Conservation (phyloP, 2,797 vertebrate species). For the Heliangelus exortis region DNA sequence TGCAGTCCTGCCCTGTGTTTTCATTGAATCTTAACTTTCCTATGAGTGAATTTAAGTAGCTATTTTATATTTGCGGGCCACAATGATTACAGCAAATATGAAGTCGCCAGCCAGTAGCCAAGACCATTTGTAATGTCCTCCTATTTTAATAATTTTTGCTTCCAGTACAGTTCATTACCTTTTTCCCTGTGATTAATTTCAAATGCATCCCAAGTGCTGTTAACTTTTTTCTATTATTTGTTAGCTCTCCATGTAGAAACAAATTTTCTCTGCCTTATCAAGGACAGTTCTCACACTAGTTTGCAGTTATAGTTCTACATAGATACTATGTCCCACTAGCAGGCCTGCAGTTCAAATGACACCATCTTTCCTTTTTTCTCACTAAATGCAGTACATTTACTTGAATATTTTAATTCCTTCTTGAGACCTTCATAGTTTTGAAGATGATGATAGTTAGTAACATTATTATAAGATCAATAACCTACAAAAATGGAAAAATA, state of each 20-base stretch:
- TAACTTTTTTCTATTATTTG: not conserved
- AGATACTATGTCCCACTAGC: not conserved
- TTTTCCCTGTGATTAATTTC: not conserved
- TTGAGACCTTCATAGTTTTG: not conserved
- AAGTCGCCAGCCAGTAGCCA: not conserved
- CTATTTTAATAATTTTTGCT: not conserved
- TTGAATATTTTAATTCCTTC: not conserved
- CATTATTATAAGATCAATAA: not conserved
- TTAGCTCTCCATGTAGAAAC: not conserved
- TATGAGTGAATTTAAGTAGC: not conserved
- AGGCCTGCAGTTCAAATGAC: not conserved
- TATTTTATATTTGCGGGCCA: not conserved
- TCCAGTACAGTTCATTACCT: not conserved
- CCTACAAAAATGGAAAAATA: not conserved
- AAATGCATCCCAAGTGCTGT: not conserved
- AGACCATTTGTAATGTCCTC: not conserved
- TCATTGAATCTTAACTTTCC: not conserved
- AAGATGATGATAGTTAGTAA: not conserved
- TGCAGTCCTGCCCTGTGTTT: not conserved
- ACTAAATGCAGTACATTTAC: not conserved
- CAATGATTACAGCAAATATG: not conserved
- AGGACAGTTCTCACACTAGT: not conserved
- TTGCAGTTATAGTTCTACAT: not conserved
- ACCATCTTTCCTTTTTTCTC: not conserved
- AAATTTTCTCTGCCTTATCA: not conserved